A percentile compares a stretch with the other conserved stretches of the same genome.
Evolutionary conservation across 2,888 invertebrate species (phyloP).

Genomic region (Rhagonycha fulva): DNA sequence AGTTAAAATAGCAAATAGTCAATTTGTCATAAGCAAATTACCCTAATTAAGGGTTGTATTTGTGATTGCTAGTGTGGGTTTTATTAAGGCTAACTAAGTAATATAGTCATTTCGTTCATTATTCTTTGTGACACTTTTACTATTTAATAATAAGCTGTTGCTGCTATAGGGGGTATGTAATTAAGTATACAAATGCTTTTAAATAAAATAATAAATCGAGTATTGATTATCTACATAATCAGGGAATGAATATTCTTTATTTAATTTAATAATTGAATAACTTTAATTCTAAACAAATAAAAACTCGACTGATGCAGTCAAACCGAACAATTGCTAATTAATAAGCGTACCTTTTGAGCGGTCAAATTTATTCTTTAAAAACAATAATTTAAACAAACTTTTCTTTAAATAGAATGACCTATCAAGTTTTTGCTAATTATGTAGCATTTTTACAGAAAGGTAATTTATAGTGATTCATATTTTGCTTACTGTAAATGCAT

Average conservation of each 20-base stretch:
- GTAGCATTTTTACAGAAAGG: background rate
- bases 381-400: background rate
- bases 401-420: background rate
- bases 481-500: conserved; percentile 8
- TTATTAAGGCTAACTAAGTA: conserved; percentile 20
- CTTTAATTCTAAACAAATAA: too few species aligned
- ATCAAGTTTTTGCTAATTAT: background rate
- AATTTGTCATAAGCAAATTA: conserved; percentile 27
- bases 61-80: conserved; percentile 19
- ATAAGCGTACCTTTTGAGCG: too few species aligned
- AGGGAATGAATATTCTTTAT: too few species aligned
- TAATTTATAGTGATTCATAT: conserved; percentile 6
- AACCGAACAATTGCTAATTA: too few species aligned
- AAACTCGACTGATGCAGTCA: too few species aligned
- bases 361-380: too few species aligned
- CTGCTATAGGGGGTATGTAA: background rate
- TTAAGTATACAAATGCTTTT: background rate
- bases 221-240: background rate
- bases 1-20: conserved; percentile 28
- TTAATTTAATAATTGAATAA: too few species aligned
- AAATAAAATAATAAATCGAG: background rate
- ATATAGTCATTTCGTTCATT: conserved; percentile 30
- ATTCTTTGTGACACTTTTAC: conserved; percentile 17
- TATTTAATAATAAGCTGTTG: conserved; percentile 1
- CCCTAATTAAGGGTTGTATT: conserved; percentile 26